phyloP scores from a whole-genome alignment of 2,797 vertebrate genomes.

The Spinus olivaceus region DNA sequence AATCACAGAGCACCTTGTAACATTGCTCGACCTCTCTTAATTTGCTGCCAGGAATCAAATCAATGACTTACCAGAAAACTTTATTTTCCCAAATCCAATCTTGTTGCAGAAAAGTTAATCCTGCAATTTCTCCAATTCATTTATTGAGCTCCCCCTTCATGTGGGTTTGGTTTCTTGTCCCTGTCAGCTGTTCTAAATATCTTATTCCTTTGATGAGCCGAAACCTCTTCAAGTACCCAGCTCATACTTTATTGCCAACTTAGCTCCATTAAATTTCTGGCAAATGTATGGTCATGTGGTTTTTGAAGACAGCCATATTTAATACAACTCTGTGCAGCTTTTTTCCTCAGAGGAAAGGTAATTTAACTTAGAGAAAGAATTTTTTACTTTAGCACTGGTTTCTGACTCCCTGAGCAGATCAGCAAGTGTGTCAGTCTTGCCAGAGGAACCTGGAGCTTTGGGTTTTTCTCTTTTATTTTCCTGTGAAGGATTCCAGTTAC shows the following conservation, averaged over 20 bases:
- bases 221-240: background rate
- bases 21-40: background rate
- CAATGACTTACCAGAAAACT: background rate
- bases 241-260: background rate
- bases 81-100: background rate
- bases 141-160: background rate
- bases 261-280: conserved; percentile 8
- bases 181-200: background rate
- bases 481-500: background rate
- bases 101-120: background rate
- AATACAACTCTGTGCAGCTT: background rate
- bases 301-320: conserved; percentile 17
- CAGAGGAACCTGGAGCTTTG: background rate
- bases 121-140: background rate
- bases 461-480: background rate
- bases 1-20: background rate
- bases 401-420: background rate
- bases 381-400: background rate
- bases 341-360: background rate
- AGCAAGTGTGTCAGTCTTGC: background rate
- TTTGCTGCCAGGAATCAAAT: conserved; percentile 1
- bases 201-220: background rate
- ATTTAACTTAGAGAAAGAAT: background rate
- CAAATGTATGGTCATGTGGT: background rate
- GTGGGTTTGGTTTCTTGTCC: background rate